Evolutionary conservation across 1,140 invertebrate genomes (phyloP).

Genomic region (Aphidius gifuensis): DNA sequence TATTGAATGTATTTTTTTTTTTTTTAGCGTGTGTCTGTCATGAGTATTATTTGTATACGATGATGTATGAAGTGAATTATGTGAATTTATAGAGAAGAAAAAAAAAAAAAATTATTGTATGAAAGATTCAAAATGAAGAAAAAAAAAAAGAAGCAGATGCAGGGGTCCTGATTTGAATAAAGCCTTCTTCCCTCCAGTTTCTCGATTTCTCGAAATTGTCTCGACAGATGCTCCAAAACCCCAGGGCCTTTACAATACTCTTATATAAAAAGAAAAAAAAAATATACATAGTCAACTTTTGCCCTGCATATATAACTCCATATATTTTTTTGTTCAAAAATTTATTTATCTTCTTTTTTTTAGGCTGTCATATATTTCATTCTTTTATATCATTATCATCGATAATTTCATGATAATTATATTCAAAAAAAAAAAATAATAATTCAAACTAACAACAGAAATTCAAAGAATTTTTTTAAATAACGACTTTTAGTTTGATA

Average conservation of each 20-base stretch:
- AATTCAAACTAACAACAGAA: neutral
- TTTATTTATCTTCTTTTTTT: neutral
- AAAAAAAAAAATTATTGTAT: conserved; percentile 2
- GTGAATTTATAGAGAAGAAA: neutral
- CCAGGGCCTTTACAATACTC: conserved; percentile 9
- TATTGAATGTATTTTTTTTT: too few relatives aligned
- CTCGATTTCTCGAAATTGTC: conserved; percentile 19
- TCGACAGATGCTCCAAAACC: conserved; percentile 19
- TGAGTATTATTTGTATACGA: too few relatives aligned
- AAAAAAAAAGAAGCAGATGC: conserved; percentile 16
- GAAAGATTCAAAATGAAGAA: too few relatives aligned
- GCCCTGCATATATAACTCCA: neutral
- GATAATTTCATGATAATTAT: neutral
- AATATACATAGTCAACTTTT: neutral
- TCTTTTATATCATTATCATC: too few relatives aligned
- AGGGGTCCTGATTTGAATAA: conserved; percentile 23
- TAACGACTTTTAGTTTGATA: too few relatives aligned
- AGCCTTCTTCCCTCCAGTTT: conserved; percentile 19
- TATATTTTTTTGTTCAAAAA: neutral
- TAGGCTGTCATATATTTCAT: neutral
- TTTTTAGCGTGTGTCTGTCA: too few relatives aligned
- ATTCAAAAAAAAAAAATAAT: neutral
- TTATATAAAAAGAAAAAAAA: neutral
- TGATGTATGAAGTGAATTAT: neutral
- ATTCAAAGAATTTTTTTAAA: neutral